Base-by-base conservation (phyloP, 2,888 invertebrate species). In the Pediacus dermestoides region DNA sequence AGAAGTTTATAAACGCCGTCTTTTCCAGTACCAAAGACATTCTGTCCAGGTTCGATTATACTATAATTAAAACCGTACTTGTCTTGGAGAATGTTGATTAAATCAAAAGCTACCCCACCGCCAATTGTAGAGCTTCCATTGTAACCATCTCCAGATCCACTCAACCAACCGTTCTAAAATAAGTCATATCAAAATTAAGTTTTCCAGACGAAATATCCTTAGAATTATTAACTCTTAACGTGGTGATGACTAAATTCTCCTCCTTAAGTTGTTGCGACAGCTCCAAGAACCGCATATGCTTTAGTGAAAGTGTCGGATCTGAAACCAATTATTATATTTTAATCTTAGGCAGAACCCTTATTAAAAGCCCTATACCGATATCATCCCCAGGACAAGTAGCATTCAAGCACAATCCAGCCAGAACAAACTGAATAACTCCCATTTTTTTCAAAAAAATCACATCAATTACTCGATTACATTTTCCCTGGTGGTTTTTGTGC, bases 41-140 rank as follows among this genome's bases (percentile, higher is more conserved):
- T 81, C 26, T 70, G 72, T 4, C 73, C 67, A 0, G 88, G 85
- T 30, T 75, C 63, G 8, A 84, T 64, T 1, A 89, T 73, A 8
- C 81, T 78, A 55, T 84, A 89, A 0, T 82, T 81, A 46, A 90
- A 89, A 49, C 85, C 81, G 49, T 81, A 82, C 52, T 79, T 80
- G 36, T 78, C 63, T 26, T 76, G 75, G 2, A 90, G 70, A 30
- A 88, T 78, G 14, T 82, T 68, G 6, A 90, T 65, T 34, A 90
- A 65, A 34, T 77, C 71, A 59, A 88, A 89, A 0, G 88, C 83
- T 3, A 86, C 80, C 0, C 90, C 90, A 1, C 55, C 63, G 0
- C 87, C 88, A 0, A 71, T 50, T 3, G 75, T 50, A 0, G 72
- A 76, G 1, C 78, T 81, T 64, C n/a, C n/a, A n/a, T n/a, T n/a